Base-by-base conservation (phyloP, 2,888 invertebrate species). In the Diarsia mendica region DNA sequence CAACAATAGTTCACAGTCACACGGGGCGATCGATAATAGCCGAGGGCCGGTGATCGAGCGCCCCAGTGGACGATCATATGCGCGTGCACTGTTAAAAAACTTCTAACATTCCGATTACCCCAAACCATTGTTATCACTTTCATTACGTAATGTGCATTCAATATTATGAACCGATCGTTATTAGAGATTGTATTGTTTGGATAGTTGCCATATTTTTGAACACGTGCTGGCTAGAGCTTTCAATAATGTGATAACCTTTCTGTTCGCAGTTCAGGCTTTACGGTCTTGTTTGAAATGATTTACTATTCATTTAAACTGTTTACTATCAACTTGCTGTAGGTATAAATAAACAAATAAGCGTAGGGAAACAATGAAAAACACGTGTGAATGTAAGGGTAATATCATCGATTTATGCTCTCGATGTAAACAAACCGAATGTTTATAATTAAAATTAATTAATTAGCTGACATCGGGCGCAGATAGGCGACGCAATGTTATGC, bases 1-100 rank as follows among this genome's bases (percentile, higher is more conserved):
- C 89, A 92, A 96, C 95, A 95, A 96, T 95, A 96, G 95, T 94
- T 94, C 94, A 93, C 93, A 94, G 94, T 94, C 95, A 94, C 94
- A 94, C 91, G 89, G 90, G 92, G 92, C 92, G 95, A 96, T 96
- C 96, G 91, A 96, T 96, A 95, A 85, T 84, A 87, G 70, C 28
- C 86, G 70, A 23, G 33, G 64, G 64, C 51, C 51, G 55, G 89
- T 87, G 75, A 87, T 85, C 72, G 80, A 85, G 73, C 74, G 67
- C 80, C 72, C 80, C 72, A 84, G 69, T 81, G 77, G 67, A 77
- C 77, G 76, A 79, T 84, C 81, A 69, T 33, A 84, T 90, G 91
- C 90, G 90, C 89, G 77, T 89, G 89, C 89, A 88, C 88, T 88
- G 87, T 87, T 88, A 20, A 33, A 23, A 53, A 71, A 20, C 51